Evolutionary conservation across 2,888 invertebrate genomes (phyloP).

Genomic region (Lathronympha strigana): DNA sequence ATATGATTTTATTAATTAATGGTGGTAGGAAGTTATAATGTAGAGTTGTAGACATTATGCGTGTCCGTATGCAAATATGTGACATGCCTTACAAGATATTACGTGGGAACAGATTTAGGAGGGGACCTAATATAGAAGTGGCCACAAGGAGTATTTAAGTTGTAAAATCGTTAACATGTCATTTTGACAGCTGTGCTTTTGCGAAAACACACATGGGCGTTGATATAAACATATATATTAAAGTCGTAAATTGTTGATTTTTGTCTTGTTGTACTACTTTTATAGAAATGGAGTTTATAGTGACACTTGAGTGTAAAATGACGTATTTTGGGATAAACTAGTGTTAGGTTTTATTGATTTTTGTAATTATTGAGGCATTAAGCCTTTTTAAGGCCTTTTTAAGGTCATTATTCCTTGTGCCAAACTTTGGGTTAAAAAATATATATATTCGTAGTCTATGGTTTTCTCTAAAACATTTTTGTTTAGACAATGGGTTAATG

Average conservation of each 20-base stretch:
- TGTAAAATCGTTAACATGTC: slow-evolving; percentile 22
- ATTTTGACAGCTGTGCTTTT: slow-evolving; percentile 10
- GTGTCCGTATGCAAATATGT: slow-evolving; percentile 19
- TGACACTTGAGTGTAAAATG: too few relatives aligned
- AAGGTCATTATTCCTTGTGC: too few relatives aligned
- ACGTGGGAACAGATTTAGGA: slow-evolving; percentile 23
- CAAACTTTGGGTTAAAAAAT: too few relatives aligned
- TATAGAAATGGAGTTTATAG: too few relatives aligned
- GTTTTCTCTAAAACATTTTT: too few relatives aligned
- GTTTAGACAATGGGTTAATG: too few relatives aligned
- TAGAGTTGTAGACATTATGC: slow-evolving; percentile 4
- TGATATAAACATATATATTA: not conserved
- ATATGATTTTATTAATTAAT: slow-evolving; percentile 19
- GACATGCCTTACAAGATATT: slow-evolving; percentile 14
- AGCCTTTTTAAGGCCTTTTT: too few relatives aligned
- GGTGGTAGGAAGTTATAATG: slow-evolving; percentile 12
- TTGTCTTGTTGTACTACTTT: not conserved
- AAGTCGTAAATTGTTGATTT: not conserved
- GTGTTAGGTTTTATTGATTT: too few relatives aligned
- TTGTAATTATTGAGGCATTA: too few relatives aligned
- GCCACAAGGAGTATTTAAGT: slow-evolving; percentile 7
- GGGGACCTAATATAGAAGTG: slow-evolving; percentile 12
- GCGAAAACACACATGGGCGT: not conserved
- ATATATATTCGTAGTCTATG: too few relatives aligned
- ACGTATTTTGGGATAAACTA: too few relatives aligned